Conservation (phyloP, 2,113 vertebrate genomes). For the Macheiramphus alcinus region DNA sequence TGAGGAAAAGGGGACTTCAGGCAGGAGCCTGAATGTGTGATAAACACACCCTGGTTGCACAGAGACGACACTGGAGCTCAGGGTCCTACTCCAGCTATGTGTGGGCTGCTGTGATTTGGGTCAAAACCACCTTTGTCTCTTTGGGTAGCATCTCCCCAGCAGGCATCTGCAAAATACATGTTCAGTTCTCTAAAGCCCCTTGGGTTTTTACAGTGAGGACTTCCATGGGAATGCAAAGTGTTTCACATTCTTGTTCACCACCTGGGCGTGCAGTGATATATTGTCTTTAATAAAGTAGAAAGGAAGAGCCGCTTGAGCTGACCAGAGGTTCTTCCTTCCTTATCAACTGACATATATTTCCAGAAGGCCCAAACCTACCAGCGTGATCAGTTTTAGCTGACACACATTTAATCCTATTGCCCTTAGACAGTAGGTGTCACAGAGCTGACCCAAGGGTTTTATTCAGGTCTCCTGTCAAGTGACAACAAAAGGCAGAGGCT, state of each 20-base stretch:
- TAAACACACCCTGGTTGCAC: neutral
- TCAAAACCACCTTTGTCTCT: neutral
- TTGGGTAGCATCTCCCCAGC: neutral
- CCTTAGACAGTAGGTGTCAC: neutral
- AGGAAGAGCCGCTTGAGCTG: neutral
- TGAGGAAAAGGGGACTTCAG: neutral
- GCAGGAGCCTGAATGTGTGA: neutral
- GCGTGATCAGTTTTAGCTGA: neutral
- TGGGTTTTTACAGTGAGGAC: neutral
- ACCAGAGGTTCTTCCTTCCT: neutral
- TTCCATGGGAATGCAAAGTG: neutral
- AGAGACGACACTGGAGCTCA: neutral
- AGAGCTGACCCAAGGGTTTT: neutral
- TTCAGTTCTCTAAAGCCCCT: neutral
- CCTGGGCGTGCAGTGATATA: neutral
- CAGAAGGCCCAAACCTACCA: neutral
- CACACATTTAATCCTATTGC: neutral
- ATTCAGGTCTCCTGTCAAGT: neutral
- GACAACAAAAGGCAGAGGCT: neutral
- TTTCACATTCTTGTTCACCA: fast-evolving
- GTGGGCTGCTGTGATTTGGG: neutral
- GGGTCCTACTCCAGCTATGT: neutral
- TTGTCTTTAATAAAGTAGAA: neutral
- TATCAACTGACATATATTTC: fast-evolving
- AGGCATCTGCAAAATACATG: fast-evolving